Evolutionary conservation across 2,888 invertebrate genomes (phyloP).

Genomic region (Boloria euphrosyne): DNA sequence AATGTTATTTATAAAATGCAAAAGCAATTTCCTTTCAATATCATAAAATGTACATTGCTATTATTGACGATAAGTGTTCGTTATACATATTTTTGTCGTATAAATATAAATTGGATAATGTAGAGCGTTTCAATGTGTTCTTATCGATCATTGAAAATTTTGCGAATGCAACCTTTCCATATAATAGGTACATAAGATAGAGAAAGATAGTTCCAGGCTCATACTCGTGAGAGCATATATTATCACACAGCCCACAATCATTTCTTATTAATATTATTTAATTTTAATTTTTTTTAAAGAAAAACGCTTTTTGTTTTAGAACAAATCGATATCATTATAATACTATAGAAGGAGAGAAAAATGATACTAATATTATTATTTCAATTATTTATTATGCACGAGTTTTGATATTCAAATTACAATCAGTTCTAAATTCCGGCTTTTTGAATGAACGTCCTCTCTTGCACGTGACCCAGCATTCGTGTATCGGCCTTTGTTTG

Average conservation of each 20-base stretch:
- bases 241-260: too few species aligned
- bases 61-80: neutral
- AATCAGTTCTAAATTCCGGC: constrained; percentile 70
- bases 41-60: constrained; percentile 14
- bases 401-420: constrained; percentile 54
- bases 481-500: constrained; percentile 71
- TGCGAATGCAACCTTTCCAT: too few species aligned
- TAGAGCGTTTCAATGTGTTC: too few species aligned
- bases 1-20: constrained; percentile 2
- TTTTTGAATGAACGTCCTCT: constrained; percentile 75
- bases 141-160: too few species aligned
- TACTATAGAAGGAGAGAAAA: neutral
- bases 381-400: constrained; percentile 10
- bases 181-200: too few species aligned
- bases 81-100: neutral
- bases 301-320: neutral
- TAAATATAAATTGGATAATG: too few species aligned
- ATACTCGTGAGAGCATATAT: too few species aligned
- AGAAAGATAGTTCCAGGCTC: too few species aligned
- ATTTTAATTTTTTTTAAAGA: too few species aligned
- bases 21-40: constrained; percentile 15
- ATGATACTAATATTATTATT: neutral
- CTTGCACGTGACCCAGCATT: constrained; percentile 78
- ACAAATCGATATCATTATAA: neutral
- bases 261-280: too few species aligned